These are phyloP conservation scores for Rynchops niger DNA, from an alignment of 2,113 vertebrate genomes.

Conservation along the genomic window DNA sequence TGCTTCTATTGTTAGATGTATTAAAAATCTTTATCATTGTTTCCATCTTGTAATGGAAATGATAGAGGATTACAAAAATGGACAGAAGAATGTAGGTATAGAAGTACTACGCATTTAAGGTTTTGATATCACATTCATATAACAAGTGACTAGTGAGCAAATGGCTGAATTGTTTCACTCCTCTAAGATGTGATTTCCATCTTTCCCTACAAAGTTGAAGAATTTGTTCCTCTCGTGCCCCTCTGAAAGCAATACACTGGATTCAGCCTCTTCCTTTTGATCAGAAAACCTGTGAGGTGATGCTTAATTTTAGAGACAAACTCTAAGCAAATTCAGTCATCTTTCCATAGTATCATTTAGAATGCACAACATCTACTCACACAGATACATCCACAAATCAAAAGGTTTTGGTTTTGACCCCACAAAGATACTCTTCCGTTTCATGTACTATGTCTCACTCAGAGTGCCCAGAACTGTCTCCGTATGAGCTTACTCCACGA, in stretches of 20 bases:
- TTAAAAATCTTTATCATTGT: neutral
- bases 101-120: neutral
- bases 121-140: neutral
- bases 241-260: neutral
- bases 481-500: rapidly evolving
- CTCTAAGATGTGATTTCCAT: neutral
- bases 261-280: neutral
- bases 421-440: neutral
- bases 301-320: neutral
- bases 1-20: neutral
- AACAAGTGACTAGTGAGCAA: neutral
- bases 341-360: neutral
- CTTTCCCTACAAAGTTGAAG: neutral
- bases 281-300: neutral
- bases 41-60: neutral
- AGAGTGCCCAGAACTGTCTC: neutral
- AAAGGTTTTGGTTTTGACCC: neutral
- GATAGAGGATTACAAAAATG: neutral
- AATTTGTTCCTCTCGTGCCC: neutral
- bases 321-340: neutral
- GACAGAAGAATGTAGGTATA: neutral
- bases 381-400: neutral
- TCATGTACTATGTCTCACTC: neutral
- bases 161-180: neutral
- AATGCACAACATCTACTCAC: neutral